A percentile compares a stretch with the other conserved stretches of the same genome.
phyloP scores from a whole-genome alignment of 2,888 invertebrate species.

The Colletes collaris region DNA sequence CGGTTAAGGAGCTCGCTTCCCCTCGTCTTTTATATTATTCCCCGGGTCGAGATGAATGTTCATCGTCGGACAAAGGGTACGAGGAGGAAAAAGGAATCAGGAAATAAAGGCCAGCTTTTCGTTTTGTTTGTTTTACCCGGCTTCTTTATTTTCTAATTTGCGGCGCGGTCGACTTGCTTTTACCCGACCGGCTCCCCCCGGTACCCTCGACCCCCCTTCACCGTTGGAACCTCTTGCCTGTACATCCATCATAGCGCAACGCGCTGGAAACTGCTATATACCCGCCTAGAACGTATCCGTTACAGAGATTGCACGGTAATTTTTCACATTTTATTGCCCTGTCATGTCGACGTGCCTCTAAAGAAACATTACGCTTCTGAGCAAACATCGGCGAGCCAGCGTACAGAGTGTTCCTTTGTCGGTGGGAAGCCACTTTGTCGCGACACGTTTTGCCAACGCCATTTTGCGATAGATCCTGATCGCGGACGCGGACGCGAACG shows the following conservation, averaged over 20 bases:
- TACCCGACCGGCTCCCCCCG: no score
- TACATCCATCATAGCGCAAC: constrained; percentile 28
- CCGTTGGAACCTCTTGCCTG: neutral
- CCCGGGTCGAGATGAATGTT: constrained; percentile 27
- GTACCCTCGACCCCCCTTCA: neutral
- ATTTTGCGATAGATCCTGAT: no score
- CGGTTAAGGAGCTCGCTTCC: constrained; percentile 5
- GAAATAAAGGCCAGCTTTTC: constrained; percentile 23
- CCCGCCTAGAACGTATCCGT: constrained; percentile 1
- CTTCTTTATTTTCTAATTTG: constrained; percentile 32
- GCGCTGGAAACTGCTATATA: neutral
- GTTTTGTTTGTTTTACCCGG: neutral
- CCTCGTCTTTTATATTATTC: neutral
- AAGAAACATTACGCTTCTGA: neutral
- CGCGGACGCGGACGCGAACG: no score
- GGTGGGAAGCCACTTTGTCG: no score
- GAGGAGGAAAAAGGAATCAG: constrained; percentile 12
- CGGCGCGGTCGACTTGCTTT: neutral
- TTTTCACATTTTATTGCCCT: constrained; percentile 27
- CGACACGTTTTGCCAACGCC: no score
- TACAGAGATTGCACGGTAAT: constrained; percentile 31
- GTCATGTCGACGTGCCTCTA: constrained; percentile 2
- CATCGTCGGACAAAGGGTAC: constrained; percentile 18
- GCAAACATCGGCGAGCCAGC: neutral
- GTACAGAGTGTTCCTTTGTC: no score